Base-by-base conservation (phyloP, 1,140 invertebrate genomes). In the Holcopasites calliopsidis region DNA sequence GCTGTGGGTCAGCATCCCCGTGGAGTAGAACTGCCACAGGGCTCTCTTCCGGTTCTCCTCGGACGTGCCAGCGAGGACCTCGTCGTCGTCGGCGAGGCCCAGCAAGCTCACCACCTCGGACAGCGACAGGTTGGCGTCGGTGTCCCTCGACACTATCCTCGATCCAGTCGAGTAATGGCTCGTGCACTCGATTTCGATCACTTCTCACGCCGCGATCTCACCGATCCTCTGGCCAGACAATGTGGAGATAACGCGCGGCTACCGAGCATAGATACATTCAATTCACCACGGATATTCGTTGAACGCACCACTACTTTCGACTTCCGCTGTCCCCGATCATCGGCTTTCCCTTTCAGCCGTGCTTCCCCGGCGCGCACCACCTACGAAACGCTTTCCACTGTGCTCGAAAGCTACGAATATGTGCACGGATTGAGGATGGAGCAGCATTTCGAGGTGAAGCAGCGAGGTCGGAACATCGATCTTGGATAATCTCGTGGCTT, bases 1-100 rank as follows among this genome's bases (percentile, higher is more conserved):
- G 88, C 95, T 96, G 90, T 96, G 95, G 60, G 95, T 96, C 84
- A 96, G 92, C 95, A 96, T 95, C 80, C 90, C 88, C 72, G 89
- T 82, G 47, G 90, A 86, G 54, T 89, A 89, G 70, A 89, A 88
- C 64, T 90, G 87, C 89, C 89, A 89, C 82, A 90, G 76, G 40
- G 84, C 83, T 64, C 80, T 83, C 74, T 87, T 89, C 71, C 85
- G 81, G 80, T 73, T 84, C 55, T 89, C 86, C 66, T 82, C 81
- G 26, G 87, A 87, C 38, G 82, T 82, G 50, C 82, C 82, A 38
- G 81, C 75, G 42, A 84, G 80, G 73, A 86, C 76, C 80, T 88
- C 83, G 82, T 89, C 87, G 84, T 87, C 84, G 74, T 86, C 86
- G 78, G 84, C 83, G 71, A 86, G 83, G 66, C 82, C 84, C 77